Conservation (phyloP, 2,797 vertebrate genomes). For the Smutsia temminckii region DNA sequence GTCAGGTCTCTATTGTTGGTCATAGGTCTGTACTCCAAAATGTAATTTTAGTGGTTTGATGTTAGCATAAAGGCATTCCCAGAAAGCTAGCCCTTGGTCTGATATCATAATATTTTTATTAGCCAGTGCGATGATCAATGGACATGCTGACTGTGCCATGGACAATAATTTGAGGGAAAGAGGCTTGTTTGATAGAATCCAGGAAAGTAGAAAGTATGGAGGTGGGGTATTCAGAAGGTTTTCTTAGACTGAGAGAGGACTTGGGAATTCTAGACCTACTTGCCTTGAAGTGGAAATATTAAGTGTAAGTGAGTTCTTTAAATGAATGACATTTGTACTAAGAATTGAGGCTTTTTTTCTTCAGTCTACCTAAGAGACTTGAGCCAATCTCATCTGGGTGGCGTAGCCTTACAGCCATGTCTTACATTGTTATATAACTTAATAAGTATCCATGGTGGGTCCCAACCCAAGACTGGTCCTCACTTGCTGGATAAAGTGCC, state of each 20-base stretch:
- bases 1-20: neutral
- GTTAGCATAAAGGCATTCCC: slow-evolving; percentile 31
- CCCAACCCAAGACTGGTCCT: slow-evolving; percentile 41
- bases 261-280: slow-evolving; percentile 51
- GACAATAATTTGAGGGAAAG: slow-evolving; percentile 56
- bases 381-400: neutral
- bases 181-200: slow-evolving; percentile 17
- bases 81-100: slow-evolving; percentile 51
- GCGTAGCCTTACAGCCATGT: slow-evolving; percentile 26
- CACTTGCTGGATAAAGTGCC: slow-evolving; percentile 52
- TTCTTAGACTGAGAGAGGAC: neutral
- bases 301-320: slow-evolving; percentile 52
- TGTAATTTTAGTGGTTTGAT: slow-evolving; percentile 15
- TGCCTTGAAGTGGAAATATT: slow-evolving; percentile 44
- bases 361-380: slow-evolving; percentile 29
- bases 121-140: neutral
- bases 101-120: slow-evolving; percentile 51
- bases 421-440: slow-evolving; percentile 68
- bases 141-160: neutral
- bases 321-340: slow-evolving; percentile 48
- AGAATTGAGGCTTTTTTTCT: slow-evolving; percentile 45
- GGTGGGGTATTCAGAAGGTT: neutral
- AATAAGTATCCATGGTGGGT: slow-evolving; percentile 43
- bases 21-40: slow-evolving; percentile 31
- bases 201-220: slow-evolving; percentile 1